Conservation (phyloP, 2,888 invertebrate genomes). For the Gisinianus flammeolus region DNA sequence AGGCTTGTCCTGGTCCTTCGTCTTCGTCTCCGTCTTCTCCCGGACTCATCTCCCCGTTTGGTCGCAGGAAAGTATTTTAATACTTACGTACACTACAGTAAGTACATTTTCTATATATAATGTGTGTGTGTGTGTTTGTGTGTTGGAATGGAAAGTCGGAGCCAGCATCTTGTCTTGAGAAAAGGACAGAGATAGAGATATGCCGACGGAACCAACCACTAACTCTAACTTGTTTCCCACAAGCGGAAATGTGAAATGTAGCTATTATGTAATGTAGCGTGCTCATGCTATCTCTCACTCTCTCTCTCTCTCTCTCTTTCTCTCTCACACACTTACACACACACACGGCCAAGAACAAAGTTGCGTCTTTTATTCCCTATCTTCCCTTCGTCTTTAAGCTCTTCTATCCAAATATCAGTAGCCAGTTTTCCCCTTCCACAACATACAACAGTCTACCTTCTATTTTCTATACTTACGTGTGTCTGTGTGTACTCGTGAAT, state of each 20-base stretch:
- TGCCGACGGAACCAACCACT: background rate
- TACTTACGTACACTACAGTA: background rate
- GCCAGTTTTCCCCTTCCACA: background rate
- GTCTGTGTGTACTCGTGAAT: background rate
- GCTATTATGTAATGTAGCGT: slow-evolving; percentile 23
- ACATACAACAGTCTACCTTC: background rate
- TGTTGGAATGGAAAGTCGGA: background rate
- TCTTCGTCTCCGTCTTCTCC: background rate
- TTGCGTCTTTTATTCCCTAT: slow-evolving; percentile 25
- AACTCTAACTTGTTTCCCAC: slow-evolving; percentile 12
- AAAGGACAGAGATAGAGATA: background rate
- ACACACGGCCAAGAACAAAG: slow-evolving; percentile 21
- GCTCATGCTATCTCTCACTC: slow-evolving; percentile 33
- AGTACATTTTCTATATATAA: background rate
- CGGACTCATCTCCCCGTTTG: background rate
- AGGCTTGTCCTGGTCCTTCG: background rate
- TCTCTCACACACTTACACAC: no score
- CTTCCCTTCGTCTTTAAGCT: background rate
- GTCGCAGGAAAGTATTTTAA: background rate
- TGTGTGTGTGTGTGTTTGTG: background rate
- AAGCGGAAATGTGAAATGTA: slow-evolving; percentile 38
- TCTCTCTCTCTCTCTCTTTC: no score
- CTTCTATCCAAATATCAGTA: background rate
- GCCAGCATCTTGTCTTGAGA: slow-evolving; percentile 11
- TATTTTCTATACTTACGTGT: no score